Conservation (phyloP, 2,797 vertebrate genomes). For the Myiothlypis chrysogaster region DNA sequence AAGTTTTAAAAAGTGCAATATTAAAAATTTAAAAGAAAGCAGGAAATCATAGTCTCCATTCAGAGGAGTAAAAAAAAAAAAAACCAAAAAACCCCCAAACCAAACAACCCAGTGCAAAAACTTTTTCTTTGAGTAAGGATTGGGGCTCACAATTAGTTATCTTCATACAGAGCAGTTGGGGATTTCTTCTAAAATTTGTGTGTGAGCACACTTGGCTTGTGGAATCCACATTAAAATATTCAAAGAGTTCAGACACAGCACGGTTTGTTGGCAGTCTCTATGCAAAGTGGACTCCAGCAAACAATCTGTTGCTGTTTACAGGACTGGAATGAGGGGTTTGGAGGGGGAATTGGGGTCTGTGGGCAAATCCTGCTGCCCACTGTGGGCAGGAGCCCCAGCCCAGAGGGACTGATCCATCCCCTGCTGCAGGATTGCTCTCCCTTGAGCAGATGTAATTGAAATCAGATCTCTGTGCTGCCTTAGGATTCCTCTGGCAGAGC, state of each 20-base stretch:
- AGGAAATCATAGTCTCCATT: conserved; percentile 56
- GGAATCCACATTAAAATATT: conserved; percentile 16
- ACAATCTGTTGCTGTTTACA: conserved; percentile 4
- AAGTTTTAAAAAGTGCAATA: conserved; percentile 59
- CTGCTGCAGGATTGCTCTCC: conserved; percentile 12
- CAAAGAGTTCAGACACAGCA: neutral
- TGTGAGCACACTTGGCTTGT: neutral
- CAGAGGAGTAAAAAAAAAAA: neutral
- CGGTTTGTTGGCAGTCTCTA: neutral
- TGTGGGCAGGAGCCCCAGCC: neutral
- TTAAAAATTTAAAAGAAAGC: conserved; percentile 62
- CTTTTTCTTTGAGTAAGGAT: neutral
- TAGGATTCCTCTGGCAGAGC: conserved; percentile 47
- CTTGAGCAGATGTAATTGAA: conserved; percentile 62
- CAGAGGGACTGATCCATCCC: neutral
- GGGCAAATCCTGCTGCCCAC: neutral
- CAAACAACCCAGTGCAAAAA: neutral
- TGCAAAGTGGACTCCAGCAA: neutral
- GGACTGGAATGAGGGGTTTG: neutral
- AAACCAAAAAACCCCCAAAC: neutral
- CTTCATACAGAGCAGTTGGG: neutral
- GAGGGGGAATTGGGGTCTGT: neutral
- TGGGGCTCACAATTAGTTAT: neutral
- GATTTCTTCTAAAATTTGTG: conserved; percentile 6
- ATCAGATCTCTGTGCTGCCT: conserved; percentile 55